A percentile compares a stretch with the other conserved stretches of the same genome.
These are phyloP conservation scores for Pelagia noctiluca DNA, from an alignment of 30 jellyfish, hydroid and myxozoan genomes.

Conservation along the genomic window DNA sequence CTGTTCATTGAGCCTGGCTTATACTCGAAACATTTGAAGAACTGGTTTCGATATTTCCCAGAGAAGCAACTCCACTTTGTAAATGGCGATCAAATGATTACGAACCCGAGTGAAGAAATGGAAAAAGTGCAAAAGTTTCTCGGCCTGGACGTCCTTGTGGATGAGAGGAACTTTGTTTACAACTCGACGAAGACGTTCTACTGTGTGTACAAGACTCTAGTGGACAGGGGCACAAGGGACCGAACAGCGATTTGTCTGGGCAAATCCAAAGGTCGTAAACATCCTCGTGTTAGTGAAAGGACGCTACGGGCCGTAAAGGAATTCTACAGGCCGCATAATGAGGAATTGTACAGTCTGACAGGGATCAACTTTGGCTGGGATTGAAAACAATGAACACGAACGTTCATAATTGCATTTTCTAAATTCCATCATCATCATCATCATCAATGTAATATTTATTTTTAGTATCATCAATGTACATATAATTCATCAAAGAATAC, in stretches of 20 bases:
- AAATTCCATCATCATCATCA: no score
- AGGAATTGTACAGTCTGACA: slow-evolving; percentile 64
- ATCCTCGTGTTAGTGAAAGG: slow-evolving; percentile 62
- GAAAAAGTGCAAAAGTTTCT: slow-evolving; percentile 85
- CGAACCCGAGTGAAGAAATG: slow-evolving; percentile 76
- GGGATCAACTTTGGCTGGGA: slow-evolving; percentile 88
- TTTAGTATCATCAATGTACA: no score
- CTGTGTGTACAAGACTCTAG: slow-evolving; percentile 63
- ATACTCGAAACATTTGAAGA: slow-evolving; percentile 64
- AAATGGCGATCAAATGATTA: slow-evolving; percentile 83
- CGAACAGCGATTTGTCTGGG: slow-evolving; percentile 68
- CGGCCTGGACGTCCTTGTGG: slow-evolving; percentile 54
- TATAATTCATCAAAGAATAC: no score
- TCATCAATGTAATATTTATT: no score
- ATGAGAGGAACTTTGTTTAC: slow-evolving; percentile 65
- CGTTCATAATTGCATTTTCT: no score
- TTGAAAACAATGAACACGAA: no score
- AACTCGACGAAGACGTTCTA: slow-evolving; percentile 85
- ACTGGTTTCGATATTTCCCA: slow-evolving; percentile 81
- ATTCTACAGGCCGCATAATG: slow-evolving; percentile 84
- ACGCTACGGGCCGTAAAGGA: slow-evolving; percentile 59
- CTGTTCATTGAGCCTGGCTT: slow-evolving; percentile 61
- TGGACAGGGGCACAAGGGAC: not conserved
- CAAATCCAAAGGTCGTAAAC: slow-evolving; percentile 91
- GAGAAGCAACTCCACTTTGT: slow-evolving; percentile 80